A percentile compares a stretch with the other conserved stretches of the same genome.
Evolutionary conservation across 2,113 vertebrate species (phyloP).

Genomic region (Bettongia penicillata): DNA sequence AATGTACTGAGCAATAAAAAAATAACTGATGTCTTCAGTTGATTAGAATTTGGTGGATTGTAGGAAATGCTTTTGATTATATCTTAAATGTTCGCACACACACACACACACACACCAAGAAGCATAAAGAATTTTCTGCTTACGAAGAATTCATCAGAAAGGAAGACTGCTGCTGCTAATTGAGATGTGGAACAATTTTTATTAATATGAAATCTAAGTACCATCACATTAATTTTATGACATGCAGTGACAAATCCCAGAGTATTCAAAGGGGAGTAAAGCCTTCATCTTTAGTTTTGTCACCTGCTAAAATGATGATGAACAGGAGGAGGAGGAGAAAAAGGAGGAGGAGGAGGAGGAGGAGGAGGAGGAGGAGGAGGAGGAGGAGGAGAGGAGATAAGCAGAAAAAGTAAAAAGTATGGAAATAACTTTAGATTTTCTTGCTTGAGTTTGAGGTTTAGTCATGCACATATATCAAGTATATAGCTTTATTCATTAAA

Average conservation of each 20-base stretch:
- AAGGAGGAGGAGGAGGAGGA: not conserved
- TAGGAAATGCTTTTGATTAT: conserved; percentile 63
- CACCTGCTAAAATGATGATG: not conserved
- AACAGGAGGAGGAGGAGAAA: too few species aligned
- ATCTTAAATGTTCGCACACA: not conserved
- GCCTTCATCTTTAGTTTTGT: conserved; percentile 34
- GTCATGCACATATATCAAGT: not conserved
- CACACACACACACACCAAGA: not conserved
- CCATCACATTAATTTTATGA: not conserved
- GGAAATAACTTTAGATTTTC: not conserved
- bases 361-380: too few species aligned
- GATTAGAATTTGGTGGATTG: conserved; percentile 74
- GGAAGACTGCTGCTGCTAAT: not conserved
- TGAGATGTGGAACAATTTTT: not conserved
- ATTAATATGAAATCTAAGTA: not conserved
- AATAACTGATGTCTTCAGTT: conserved; percentile 76
- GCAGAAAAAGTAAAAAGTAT: not conserved
- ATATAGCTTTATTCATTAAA: not conserved
- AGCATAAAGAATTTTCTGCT: not conserved
- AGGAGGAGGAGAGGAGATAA: not conserved
- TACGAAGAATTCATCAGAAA: conserved; percentile 28
- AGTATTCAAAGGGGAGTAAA: conserved; percentile 34
- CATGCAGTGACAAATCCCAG: conserved; percentile 61
- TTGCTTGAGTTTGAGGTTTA: not conserved
- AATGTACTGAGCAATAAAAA: conserved; percentile 78